Base-by-base conservation (phyloP, 2,888 invertebrate genomes). In the Spodoptera picta region DNA sequence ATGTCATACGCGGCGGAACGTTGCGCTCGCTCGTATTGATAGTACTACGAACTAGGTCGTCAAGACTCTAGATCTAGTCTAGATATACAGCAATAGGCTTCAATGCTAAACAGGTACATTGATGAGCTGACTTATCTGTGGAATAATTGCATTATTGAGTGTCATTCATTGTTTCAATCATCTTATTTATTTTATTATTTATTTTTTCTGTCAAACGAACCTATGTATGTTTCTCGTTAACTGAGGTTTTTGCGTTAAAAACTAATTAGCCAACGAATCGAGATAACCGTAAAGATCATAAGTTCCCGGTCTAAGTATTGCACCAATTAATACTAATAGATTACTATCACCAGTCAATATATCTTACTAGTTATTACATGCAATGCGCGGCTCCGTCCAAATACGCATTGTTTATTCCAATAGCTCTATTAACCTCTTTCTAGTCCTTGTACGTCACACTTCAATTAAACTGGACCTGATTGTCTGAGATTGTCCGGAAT, bases 31-130 rank as follows among this genome's bases (percentile, higher is more conserved):
- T 46, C 56, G 56, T 69, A 65, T 70, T 75, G 75, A 77, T 77
- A 77, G 68, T 75, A 65, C 65, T 60, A 53, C 50, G 46, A 77
- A 75, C 59, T 78, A 60, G 75, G 70, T 73, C 78, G 23, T 36
- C 36, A 7, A 36, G 36, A 36, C 53, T 7, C 41, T 49, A 70
- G 72, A 72, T 72, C 69, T 63, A 64, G 58, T 67, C 61, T 74
- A 69, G 63, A 55, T 60, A 57, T 50, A 67, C 51, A 57, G 54
- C 53, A 51, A 51, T 44, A 43, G 50, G 45, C 68, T 71, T 68
- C 77, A 77, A 74, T 77, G 65, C 60, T 73, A 60, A 47, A 61
- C 23, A 59, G 48, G 45, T 47, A 12, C 42, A 46, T 45, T 61
- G 7, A 55, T 52, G 45, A 53, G 48, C 60, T 19, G 7, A 57